Evolutionary conservation across 2,888 invertebrate species (phyloP), one percentile per base, ranked within the genome.

Genomic region (Ditylenchus weischeri): DNA sequence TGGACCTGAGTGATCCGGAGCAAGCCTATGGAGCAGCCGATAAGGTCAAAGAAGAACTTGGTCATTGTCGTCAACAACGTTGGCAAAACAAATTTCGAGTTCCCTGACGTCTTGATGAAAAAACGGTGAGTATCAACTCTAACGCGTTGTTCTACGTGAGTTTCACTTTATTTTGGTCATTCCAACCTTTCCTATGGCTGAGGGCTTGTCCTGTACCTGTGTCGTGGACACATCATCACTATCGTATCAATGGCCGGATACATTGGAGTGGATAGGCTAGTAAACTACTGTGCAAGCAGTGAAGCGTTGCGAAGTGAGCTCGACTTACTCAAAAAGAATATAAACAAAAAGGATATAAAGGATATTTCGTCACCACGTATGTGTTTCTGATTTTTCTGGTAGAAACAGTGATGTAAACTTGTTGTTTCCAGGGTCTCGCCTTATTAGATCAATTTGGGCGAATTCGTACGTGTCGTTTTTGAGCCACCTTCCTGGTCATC

Each of bases 401-500:
- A n/a, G 91, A 92, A 0, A 89, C 90, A 43, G 29, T 29, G 29
- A 29, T 29, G 5, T 29, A 29, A 29, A 29, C 3, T 29, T n/a
- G n/a, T 29, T 29, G 29, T 5, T 29, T 8, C 8, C 15, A 43
- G 43, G 50, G 89, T 96, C 74, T 94, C 93, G n/a, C 95, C 96
- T 0, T 94, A 90, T 86, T 94, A 91, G 84, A 93, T 95, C 76
- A 91, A 93, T 84, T 96, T 95, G 2, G 95, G 95, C 79, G 94
- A 96, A 93, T 96, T 96, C 84, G 57, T 87, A 91, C 72, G 87
- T 95, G 70, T 95, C 95, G 0, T 87, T 89, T 15, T 88, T 88
- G 80, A 86, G 91, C 75, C 88, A 88, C 75, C 76, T 79, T 90
- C 64, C 48, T 64, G 21, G 29, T 63, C 23, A 21, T 75, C 21